Evolutionary conservation across 2,797 vertebrate genomes (phyloP), one percentile per base, ranked within the genome.

Genomic region (Crenichthys baileyi): DNA sequence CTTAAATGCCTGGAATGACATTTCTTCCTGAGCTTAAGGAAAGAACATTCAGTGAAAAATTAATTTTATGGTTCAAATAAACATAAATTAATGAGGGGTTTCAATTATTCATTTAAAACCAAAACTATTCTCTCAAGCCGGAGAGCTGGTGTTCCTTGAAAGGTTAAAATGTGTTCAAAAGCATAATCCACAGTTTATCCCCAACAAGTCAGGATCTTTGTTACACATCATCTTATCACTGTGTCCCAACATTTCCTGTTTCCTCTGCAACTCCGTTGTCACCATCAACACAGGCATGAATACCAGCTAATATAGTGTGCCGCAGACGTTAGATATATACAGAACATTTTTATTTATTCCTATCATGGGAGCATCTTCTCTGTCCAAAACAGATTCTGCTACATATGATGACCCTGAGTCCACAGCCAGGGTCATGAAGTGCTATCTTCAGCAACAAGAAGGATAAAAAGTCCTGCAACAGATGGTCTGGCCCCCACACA

Each of bases 381-480:
- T 29, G 26, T 39, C 74, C 55, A 44, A 73, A 73, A 68, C 24
- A 13, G 24, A 83, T 44, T 68, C 70, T 79, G 60, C 9, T 24
- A 13, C 5, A n/a, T 24, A 65, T 9, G 46, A 50, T 41, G 70
- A 73, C 70, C 44, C 55, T 39, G 39, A 61, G 67, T 70, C 46
- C 36, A 9, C 73, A 70, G 20, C 22, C 76, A 0, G 53, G 65
- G 70, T 81, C 79, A 70, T 70, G 75, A 65, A 41, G 44, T 44
- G 65, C 78, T 70, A 80, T 75, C 70, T 79, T 74, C 39, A 73
- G 73, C 60, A 68, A 73, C 72, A 73, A 55, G 70, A 79, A 29
- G 60, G 73, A 81, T 55, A 41, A 75, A 44, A 44, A 63, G 50
- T 71, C 41, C 78, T 24, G 0, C 20, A 72, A 67, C 58, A 78